Conservation (phyloP, 2,113 vertebrate genomes). For the Rhea americana region DNA sequence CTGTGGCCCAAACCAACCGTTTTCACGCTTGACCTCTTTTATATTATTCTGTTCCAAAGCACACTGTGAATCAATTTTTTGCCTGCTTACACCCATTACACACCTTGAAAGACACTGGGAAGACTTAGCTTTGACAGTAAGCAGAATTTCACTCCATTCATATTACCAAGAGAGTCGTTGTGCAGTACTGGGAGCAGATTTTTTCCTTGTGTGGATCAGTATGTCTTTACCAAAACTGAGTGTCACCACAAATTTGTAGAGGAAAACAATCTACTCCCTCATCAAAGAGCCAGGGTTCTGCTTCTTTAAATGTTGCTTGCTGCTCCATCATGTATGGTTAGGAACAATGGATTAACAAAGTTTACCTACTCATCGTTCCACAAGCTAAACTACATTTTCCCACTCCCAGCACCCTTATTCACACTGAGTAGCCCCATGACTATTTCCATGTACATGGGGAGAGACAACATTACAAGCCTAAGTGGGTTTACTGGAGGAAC, state of each 20-base stretch:
- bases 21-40: background rate
- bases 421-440: background rate
- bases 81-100: background rate
- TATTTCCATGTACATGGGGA: background rate
- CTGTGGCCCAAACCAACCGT: background rate
- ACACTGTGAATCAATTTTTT: background rate
- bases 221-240: background rate
- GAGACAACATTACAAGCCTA: background rate
- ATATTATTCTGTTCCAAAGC: background rate
- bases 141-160: background rate
- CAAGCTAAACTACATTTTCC: background rate
- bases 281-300: background rate
- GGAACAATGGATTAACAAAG: background rate
- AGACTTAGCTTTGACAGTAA: background rate
- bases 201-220: background rate
- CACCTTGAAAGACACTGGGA: background rate
- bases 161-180: background rate
- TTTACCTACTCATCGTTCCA: background rate
- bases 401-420: background rate
- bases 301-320: background rate
- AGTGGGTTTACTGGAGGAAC: background rate
- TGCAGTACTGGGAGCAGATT: background rate
- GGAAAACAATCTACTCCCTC: background rate
- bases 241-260: background rate
- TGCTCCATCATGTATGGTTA: background rate